phyloP scores from a whole-genome alignment of 2,797 vertebrate genomes.

The Cryptoblepharus egeriae region DNA sequence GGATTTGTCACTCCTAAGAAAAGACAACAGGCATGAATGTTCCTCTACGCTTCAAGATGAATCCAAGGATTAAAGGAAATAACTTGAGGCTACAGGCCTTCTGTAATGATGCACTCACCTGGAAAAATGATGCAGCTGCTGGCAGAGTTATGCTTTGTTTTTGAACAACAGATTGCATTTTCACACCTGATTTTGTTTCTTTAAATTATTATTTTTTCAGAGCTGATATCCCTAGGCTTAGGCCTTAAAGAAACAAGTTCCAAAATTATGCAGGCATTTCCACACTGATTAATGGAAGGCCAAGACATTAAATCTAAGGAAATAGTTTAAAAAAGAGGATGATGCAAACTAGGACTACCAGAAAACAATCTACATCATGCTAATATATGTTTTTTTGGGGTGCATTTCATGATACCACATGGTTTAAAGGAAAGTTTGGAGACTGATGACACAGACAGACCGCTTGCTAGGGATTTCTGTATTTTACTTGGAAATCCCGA shows the following conservation, averaged over 20 bases:
- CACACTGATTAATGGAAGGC: constrained; percentile 53
- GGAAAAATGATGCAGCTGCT: constrained; percentile 65
- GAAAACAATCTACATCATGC: neutral
- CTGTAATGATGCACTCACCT: constrained; percentile 43
- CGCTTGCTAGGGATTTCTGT: no score
- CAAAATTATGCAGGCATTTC: constrained; percentile 68
- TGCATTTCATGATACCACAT: neutral
- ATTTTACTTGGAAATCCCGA: no score
- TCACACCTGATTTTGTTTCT: constrained; percentile 48
- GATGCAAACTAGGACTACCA: constrained; percentile 27
- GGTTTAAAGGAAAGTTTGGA: neutral
- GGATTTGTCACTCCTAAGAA: constrained; percentile 15
- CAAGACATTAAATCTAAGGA: constrained; percentile 19
- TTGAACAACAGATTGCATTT: constrained; percentile 49
- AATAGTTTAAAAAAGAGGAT: neutral
- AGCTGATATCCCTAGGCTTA: constrained; percentile 65
- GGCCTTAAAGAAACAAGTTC: constrained; percentile 58
- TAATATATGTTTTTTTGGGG: neutral
- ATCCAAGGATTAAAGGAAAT: constrained; percentile 57
- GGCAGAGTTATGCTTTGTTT: constrained; percentile 54
- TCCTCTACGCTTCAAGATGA: constrained; percentile 32
- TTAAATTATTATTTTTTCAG: constrained; percentile 20
- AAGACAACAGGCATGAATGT: neutral
- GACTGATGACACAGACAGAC: no score
- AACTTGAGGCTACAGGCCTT: constrained; percentile 47